phyloP scores from a whole-genome alignment of 1,140 invertebrate species.

The Drosophila ananassae region DNA sequence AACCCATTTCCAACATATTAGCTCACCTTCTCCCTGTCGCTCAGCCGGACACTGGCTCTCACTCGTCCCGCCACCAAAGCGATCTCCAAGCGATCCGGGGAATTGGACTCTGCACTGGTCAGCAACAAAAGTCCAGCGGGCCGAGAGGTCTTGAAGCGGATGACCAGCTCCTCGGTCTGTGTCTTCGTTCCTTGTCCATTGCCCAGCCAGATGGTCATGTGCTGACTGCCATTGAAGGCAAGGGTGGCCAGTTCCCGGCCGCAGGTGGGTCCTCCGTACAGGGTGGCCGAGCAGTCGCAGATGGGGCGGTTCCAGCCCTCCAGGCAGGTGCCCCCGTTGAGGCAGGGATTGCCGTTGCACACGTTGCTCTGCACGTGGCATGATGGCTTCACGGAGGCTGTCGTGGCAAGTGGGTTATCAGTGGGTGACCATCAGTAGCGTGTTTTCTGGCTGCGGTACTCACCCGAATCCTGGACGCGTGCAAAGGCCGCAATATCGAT shows the following conservation, averaged over 20 bases:
- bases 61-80: constrained; percentile 92
- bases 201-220: constrained; percentile 90
- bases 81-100: constrained; percentile 92
- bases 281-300: constrained; percentile 96
- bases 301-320: constrained; percentile 98
- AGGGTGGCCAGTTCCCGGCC: constrained; percentile 95
- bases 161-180: constrained; percentile 95
- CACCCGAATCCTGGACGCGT: constrained; percentile 94
- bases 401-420: constrained; percentile 39
- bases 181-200: constrained; percentile 91
- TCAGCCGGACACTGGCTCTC: constrained; percentile 91
- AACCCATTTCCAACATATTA: not conserved
- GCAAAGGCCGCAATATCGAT: constrained; percentile 96
- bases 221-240: constrained; percentile 94
- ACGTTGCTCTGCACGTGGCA: constrained; percentile 92
- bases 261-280: constrained; percentile 96
- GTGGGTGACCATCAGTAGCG: constrained; percentile 25
- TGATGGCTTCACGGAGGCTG: constrained; percentile 93
- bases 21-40: constrained; percentile 92
- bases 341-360: constrained; percentile 91
- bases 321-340: constrained; percentile 94
- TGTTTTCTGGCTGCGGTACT: constrained; percentile 46
- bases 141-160: constrained; percentile 94
- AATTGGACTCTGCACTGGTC: constrained; percentile 89
- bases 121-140: constrained; percentile 90